Evolutionary conservation across 2,113 vertebrate genomes (phyloP).

Genomic region (Mola mola): DNA sequence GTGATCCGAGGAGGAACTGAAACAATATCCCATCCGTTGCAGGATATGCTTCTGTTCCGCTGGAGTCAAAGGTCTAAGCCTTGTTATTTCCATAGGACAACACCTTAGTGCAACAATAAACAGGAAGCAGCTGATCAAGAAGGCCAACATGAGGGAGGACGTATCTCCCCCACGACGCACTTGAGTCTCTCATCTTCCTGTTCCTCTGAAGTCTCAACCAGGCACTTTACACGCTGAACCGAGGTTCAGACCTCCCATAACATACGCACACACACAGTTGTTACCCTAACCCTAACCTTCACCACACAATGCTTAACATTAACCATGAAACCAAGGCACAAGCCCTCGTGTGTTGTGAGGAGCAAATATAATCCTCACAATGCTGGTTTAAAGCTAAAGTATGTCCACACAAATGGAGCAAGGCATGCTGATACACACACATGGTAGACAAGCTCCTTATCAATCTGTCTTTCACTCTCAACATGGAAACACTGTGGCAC

Average conservation of each 20-base stretch:
- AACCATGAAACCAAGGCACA: too few relatives aligned
- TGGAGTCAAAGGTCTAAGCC: constrained; percentile 52
- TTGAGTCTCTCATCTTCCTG: constrained; percentile 73
- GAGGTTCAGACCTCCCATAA: constrained; percentile 20
- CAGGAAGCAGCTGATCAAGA: constrained; percentile 78
- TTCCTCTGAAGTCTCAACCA: constrained; percentile 52
- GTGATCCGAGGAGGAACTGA: constrained; percentile 21
- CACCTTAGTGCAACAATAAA: constrained; percentile 68
- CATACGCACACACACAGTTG: too few relatives aligned
- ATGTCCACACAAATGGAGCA: background rate
- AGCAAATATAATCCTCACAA: too few relatives aligned
- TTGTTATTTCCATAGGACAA: constrained; percentile 60
- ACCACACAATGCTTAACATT: constrained; percentile 37
- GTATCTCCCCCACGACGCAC: constrained; percentile 58
- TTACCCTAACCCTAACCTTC: too few relatives aligned
- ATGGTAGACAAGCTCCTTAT: constrained; percentile 6
- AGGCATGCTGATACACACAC: constrained; percentile 19
- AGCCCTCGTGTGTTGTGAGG: too few relatives aligned
- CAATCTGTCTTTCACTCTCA: constrained; percentile 45
- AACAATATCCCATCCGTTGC: constrained; percentile 54
- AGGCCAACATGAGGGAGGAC: constrained; percentile 17
- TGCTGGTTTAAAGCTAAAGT: too few relatives aligned
- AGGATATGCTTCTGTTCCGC: constrained; percentile 70
- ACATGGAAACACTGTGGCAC: constrained; percentile 39
- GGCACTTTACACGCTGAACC: constrained; percentile 23